Conservation (phyloP, 2,113 vertebrate genomes). For the Crotophaga sulcirostris region DNA sequence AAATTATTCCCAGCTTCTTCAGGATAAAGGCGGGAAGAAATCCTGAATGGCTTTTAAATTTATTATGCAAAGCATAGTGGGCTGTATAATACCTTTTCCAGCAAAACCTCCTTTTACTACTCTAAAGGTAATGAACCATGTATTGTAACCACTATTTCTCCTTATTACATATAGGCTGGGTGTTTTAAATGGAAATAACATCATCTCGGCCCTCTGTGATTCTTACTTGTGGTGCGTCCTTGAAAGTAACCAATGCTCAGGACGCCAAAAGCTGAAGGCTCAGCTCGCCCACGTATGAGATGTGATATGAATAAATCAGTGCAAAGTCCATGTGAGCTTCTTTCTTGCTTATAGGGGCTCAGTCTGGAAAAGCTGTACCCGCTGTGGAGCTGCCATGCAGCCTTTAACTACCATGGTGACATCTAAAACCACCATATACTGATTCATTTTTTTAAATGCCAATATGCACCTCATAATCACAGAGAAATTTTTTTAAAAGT, state of each 20-base stretch:
- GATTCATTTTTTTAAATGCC: background rate
- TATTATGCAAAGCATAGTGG: constrained; percentile 4
- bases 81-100: constrained; percentile 18
- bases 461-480: background rate
- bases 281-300: background rate
- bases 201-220: background rate
- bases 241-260: background rate
- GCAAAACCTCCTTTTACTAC: background rate
- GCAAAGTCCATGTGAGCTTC: background rate
- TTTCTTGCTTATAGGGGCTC: background rate
- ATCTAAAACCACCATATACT: background rate
- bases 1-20: background rate
- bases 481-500: background rate
- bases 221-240: background rate
- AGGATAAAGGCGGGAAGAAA: background rate
- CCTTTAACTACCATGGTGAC: background rate
- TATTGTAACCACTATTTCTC: background rate
- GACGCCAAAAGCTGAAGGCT: background rate
- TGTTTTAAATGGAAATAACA: background rate
- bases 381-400: background rate
- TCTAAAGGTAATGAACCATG: background rate
- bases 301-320: constrained; percentile 21
- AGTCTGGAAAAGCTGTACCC: background rate
- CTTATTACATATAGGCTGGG: background rate
- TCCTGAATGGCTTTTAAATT: background rate